Percentiles rank a stretch among this genome's conserved stretches.
phyloP scores from a whole-genome alignment of 2,888 invertebrate genomes.

The Watsonalla cultraria region DNA sequence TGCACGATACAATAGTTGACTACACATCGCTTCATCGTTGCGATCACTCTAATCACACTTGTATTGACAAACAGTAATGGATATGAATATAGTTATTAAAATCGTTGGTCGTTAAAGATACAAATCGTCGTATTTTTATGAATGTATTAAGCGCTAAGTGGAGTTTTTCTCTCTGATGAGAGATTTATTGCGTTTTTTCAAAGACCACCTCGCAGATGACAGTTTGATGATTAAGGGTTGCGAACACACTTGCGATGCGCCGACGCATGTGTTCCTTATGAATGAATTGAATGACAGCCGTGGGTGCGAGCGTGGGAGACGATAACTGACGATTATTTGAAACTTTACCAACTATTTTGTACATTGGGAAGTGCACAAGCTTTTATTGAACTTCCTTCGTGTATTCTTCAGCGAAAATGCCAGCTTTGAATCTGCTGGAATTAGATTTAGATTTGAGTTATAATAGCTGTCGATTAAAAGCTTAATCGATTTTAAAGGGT shows the following conservation, averaged over 20 bases:
- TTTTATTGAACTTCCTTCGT: not conserved
- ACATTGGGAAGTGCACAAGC: no score
- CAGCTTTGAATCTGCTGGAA: no score
- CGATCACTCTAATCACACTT: slow-evolving; percentile 1
- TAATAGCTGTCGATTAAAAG: no score
- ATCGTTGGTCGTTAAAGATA: slow-evolving; percentile 8
- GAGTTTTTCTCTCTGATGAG: slow-evolving; percentile 23
- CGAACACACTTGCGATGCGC: slow-evolving; percentile 13
- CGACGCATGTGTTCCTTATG: slow-evolving; percentile 32
- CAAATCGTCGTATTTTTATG: slow-evolving; percentile 26
- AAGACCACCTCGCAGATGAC: slow-evolving; percentile 41
- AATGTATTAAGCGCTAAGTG: slow-evolving; percentile 46
- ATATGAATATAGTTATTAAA: slow-evolving; percentile 8
- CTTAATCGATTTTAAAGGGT: no score
- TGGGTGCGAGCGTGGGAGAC: slow-evolving; percentile 12
- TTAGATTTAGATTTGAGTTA: no score
- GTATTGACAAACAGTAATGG: slow-evolving; percentile 17
- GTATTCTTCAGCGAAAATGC: not conserved
- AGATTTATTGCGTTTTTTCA: slow-evolving; percentile 41
- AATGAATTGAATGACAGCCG: slow-evolving; percentile 18
- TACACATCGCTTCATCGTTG: slow-evolving; percentile 17
- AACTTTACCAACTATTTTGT: not conserved
- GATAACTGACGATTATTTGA: not conserved
- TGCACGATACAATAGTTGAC: slow-evolving; percentile 18
- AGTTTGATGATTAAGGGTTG: slow-evolving; percentile 38